Conservation (phyloP, 2,888 invertebrate species). For the Metacarcinus magister region DNA sequence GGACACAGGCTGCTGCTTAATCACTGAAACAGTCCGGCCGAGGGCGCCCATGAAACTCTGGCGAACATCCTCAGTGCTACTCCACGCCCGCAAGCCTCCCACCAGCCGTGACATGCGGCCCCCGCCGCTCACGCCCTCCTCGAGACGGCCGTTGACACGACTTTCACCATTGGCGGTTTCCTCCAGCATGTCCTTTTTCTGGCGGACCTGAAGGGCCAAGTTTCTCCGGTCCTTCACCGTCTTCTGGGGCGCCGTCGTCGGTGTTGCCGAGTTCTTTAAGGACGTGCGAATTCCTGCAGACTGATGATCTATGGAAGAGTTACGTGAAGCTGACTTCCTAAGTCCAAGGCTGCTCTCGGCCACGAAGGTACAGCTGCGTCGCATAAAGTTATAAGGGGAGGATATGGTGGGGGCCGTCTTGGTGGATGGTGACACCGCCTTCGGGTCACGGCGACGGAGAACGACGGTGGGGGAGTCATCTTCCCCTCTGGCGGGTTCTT, state of each 20-base stretch:
- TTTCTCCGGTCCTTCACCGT: constrained; percentile 80
- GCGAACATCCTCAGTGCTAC: constrained; percentile 82
- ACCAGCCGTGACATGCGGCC: constrained; percentile 80
- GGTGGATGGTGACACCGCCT: constrained; percentile 36
- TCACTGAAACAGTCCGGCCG: constrained; percentile 78
- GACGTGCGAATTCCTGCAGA: constrained; percentile 22
- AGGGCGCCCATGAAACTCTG: constrained; percentile 82
- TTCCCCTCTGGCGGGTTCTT: constrained; percentile 43
- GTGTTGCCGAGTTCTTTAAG: neutral
- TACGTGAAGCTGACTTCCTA: constrained; percentile 65
- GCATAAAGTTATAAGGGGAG: constrained; percentile 79
- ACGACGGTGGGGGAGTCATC: constrained; percentile 57
- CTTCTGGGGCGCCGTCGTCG: constrained; percentile 68
- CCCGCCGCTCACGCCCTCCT: constrained; percentile 43
- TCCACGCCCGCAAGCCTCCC: constrained; percentile 82
- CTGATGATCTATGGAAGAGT: constrained; percentile 47
- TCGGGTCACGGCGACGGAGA: constrained; percentile 65
- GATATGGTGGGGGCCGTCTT: constrained; percentile 35
- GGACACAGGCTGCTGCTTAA: constrained; percentile 76
- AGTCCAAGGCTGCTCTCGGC: constrained; percentile 80
- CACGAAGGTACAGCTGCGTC: constrained; percentile 81
- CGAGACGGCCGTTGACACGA: neutral
- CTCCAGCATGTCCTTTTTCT: constrained; percentile 76
- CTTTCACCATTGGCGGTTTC: constrained; percentile 60
- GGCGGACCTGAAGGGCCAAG: constrained; percentile 79